These are phyloP conservation scores for Phoebastria nigripes DNA, from an alignment of 2,797 vertebrate genomes.

Conservation along the genomic window DNA sequence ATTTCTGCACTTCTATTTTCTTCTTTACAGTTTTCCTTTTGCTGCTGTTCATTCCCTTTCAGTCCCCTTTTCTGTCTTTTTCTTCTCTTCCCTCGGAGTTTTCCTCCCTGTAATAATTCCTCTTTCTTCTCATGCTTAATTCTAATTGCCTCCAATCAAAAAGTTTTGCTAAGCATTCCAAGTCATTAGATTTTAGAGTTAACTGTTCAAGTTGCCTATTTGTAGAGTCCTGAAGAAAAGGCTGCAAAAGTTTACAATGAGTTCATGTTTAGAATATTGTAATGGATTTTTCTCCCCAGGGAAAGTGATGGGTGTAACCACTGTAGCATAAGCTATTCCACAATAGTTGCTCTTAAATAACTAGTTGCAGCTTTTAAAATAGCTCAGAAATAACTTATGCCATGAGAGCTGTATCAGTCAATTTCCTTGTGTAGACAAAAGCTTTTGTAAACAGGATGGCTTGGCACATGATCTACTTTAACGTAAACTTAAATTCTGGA, in stretches of 20 bases:
- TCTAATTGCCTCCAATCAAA: neutral
- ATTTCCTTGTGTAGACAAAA: neutral
- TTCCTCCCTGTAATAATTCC: neutral
- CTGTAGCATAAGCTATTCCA: constrained; percentile 30
- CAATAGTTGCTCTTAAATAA: neutral
- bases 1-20: neutral
- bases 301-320: constrained; percentile 38
- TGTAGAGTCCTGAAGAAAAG: neutral
- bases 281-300: constrained; percentile 7
- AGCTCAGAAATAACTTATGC: neutral
- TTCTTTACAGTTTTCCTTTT: neutral
- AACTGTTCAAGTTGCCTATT: neutral
- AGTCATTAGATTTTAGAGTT: neutral
- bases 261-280: constrained; percentile 34
- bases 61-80: neutral
- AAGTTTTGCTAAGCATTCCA: neutral
- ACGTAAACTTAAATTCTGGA: neutral
- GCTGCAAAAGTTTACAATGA: neutral
- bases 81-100: neutral
- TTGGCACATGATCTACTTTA: neutral
- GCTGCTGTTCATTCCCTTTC: neutral
- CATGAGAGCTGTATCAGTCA: neutral
- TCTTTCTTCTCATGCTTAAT: neutral
- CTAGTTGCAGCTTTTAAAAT: neutral
- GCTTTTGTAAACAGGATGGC: neutral